A percentile compares a stretch with the other conserved stretches of the same genome.
These are phyloP conservation scores for Zootermopsis nevadensis DNA, from an alignment of 2,888 invertebrate genomes.

Conservation along the genomic window DNA sequence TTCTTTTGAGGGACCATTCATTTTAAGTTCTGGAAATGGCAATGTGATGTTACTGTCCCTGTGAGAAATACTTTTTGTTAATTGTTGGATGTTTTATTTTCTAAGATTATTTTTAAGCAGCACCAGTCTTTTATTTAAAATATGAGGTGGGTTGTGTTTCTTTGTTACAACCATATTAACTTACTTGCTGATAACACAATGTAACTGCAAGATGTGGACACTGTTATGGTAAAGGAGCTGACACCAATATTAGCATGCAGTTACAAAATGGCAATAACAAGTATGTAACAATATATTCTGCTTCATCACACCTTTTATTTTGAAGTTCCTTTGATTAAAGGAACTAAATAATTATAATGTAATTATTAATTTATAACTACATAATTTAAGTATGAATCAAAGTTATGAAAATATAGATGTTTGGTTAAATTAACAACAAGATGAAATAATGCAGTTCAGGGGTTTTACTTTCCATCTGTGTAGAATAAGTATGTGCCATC, in stretches of 20 bases:
- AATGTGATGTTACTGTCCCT: background rate
- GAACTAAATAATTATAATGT: background rate
- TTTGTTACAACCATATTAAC: conserved; percentile 17
- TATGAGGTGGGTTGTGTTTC: conserved; percentile 13
- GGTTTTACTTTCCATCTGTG: conserved; percentile 42
- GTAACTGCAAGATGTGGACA: conserved; percentile 10
- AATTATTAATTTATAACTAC: conserved; percentile 40
- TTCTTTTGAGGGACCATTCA: conserved; percentile 25
- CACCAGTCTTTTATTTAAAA: conserved; percentile 8
- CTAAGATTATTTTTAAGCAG: conserved; percentile 11
- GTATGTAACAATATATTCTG: conserved; percentile 11
- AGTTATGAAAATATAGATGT: conserved; percentile 23
- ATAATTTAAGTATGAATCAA: conserved; percentile 1
- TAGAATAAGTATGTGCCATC: conserved; percentile 19
- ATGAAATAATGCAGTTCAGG: conserved; percentile 42
- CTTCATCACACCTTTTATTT: conserved; percentile 20
- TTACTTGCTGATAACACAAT: conserved; percentile 1
- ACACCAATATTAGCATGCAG: background rate
- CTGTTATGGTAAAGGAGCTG: conserved; percentile 5
- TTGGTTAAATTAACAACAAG: conserved; percentile 19
- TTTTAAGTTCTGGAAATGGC: conserved; percentile 3
- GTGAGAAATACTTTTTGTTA: background rate
- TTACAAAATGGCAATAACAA: background rate
- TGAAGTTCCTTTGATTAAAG: background rate
- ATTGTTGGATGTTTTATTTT: conserved; percentile 7